Evolutionary conservation across 2,797 vertebrate species (phyloP).

Genomic region (Nyctibius grandis): DNA sequence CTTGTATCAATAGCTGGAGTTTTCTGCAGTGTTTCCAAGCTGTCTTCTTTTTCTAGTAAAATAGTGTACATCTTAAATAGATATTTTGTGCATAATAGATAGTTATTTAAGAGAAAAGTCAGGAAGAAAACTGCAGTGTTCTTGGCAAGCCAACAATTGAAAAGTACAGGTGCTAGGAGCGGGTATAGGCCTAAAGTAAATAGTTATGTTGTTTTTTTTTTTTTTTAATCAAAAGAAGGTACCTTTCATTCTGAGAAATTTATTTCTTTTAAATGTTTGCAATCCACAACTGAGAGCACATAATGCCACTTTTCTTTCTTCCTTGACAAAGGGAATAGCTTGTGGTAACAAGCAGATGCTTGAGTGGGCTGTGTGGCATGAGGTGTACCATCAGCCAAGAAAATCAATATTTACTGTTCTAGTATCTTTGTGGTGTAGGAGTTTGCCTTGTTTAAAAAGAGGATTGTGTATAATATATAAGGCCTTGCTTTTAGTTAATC

Average conservation of each 20-base stretch:
- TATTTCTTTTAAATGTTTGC: slow-evolving; percentile 88
- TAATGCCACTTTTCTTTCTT: slow-evolving; percentile 72
- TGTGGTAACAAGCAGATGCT: slow-evolving; percentile 73
- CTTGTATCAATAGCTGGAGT: background rate
- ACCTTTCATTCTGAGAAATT: slow-evolving; percentile 79
- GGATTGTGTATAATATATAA: slow-evolving; percentile 52
- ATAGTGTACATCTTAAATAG: slow-evolving; percentile 17
- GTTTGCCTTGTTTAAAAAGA: slow-evolving; percentile 70
- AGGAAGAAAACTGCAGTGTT: slow-evolving; percentile 61
- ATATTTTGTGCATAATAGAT: slow-evolving; percentile 62
- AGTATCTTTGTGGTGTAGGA: slow-evolving; percentile 72
- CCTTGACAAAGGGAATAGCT: slow-evolving; percentile 66
- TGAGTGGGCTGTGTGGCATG: slow-evolving; percentile 63
- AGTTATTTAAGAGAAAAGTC: slow-evolving; percentile 34
- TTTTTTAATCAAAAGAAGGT: slow-evolving; percentile 71
- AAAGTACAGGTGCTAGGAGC: slow-evolving; percentile 78
- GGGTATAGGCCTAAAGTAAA: slow-evolving; percentile 70
- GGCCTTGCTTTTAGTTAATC: slow-evolving; percentile 50
- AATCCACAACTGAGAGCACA: slow-evolving; percentile 71
- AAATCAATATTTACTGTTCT: slow-evolving; percentile 85
- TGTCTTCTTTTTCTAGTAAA: slow-evolving; percentile 8
- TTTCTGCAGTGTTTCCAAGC: background rate
- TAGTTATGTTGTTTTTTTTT: background rate
- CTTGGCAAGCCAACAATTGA: slow-evolving; percentile 75
- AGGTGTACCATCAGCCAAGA: slow-evolving; percentile 71